Conservation (phyloP, 2,797 vertebrate species). For the Forpus xanthops region DNA sequence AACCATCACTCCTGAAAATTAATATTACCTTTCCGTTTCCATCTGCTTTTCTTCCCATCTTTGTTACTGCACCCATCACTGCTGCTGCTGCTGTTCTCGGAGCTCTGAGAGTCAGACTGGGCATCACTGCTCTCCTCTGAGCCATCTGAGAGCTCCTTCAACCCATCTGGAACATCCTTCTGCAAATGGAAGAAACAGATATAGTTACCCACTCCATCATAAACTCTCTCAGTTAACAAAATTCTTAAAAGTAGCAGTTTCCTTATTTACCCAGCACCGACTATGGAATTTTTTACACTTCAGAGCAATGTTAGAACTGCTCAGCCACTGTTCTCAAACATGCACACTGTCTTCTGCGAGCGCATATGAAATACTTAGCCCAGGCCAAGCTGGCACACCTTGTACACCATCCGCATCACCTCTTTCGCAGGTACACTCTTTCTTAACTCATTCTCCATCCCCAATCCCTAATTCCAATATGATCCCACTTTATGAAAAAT, state of each 20-base stretch:
- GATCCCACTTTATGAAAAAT: rapidly evolving
- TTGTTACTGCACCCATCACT: conserved; percentile 79
- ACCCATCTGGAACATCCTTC: conserved; percentile 89
- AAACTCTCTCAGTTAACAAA: rapidly evolving
- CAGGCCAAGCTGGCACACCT: rapidly evolving
- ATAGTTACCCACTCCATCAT: background rate
- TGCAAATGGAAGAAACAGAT: conserved; percentile 41
- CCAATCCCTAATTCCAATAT: rapidly evolving
- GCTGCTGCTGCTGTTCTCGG: conserved; percentile 87
- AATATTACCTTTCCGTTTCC: conserved; percentile 90
- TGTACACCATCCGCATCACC: rapidly evolving
- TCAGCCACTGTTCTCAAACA: background rate
- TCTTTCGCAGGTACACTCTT: rapidly evolving
- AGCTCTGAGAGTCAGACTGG: conserved; percentile 87
- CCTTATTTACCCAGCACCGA: rapidly evolving
- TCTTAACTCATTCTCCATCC: background rate
- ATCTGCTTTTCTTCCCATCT: conserved; percentile 85
- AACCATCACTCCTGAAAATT: rapidly evolving
- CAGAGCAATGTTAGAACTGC: background rate
- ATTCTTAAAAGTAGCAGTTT: rapidly evolving
- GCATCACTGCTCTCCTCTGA: conserved; percentile 94
- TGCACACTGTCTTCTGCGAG: rapidly evolving
- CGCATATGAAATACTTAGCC: rapidly evolving
- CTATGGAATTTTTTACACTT: rapidly evolving
- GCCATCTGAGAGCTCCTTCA: conserved; percentile 89